Base-by-base conservation (phyloP, 2,113 vertebrate species). In the Oryctolagus cuniculus region DNA sequence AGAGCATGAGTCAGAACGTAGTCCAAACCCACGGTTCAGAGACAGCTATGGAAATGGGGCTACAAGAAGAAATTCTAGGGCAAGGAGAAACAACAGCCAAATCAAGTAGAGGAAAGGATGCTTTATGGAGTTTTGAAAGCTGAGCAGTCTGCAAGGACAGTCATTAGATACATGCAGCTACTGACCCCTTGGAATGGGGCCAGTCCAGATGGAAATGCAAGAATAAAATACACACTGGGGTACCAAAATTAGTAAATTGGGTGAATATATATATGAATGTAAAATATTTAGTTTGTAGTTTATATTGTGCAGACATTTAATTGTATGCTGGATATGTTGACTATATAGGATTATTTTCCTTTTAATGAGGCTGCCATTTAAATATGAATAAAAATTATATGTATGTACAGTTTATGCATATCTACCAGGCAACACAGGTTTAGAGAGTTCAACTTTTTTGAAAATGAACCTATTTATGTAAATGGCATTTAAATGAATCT, bases 111-210 rank as follows among this genome's bases (percentile, higher is more conserved):
- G 9, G 25, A 24, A 64, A 10, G 74, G 22, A 8, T 63, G 36
- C 19, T 25, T 51, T 36, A 12, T 61, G 25, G 19, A 7, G 2
- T 44, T 29, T 16, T 79, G 5, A 13, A 9, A 95, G 44, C 11
- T 27, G 29, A 89, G 5, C 67, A n/a, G 1, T 2, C 1, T 19
- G 22, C 4, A 6, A n/a, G 29, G 21, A 64, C 7, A 19, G 5
- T 10, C 2, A 44, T 3, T 31, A 51, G 29, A 3, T 34, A 16
- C 0, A 0, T 7, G 0, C 55, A 49, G 1, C 31, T 70, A 4
- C 9, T 31, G 22, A 80, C 10, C 8, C 16, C 1, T 63, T 31
- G n/a, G 34, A 63, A 6, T 12, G 3, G 6, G 13, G 2, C 12
- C 6, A 4, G 21, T 36, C 31, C 24, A 67, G 55, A 36, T 0